A percentile compares a stretch with the other conserved stretches of the same genome.
These are phyloP conservation scores for Furnarius figulus DNA, from an alignment of 2,113 vertebrate genomes.

Conservation along the genomic window DNA sequence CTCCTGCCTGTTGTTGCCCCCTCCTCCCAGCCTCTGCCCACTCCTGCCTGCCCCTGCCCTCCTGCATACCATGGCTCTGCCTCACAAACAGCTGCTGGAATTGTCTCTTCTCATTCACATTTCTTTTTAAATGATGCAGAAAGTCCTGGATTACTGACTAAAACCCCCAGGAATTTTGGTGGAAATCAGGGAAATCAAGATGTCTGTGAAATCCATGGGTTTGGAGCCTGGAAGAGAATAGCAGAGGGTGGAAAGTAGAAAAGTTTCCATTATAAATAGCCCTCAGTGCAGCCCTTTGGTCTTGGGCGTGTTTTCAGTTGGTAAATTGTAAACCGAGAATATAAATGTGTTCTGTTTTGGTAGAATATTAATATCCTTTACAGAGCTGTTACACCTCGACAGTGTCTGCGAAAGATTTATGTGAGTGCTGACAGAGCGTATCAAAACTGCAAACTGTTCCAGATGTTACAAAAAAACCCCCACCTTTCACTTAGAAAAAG, in stretches of 20 bases:
- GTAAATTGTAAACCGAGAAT: conserved; percentile 34
- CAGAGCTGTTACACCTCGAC: conserved; percentile 26
- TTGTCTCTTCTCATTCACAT: neutral
- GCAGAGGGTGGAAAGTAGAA: conserved; percentile 61
- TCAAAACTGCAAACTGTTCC: conserved; percentile 68
- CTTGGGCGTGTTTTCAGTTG: neutral
- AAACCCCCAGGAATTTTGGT: neutral
- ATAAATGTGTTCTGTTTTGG: conserved; percentile 41
- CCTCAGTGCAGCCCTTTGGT: conserved; percentile 45
- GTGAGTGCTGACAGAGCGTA: conserved; percentile 25
- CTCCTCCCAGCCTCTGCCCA: neutral
- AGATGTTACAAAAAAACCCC: conserved; percentile 39
- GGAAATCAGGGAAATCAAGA: neutral
- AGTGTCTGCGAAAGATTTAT: conserved; percentile 32
- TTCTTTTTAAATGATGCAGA: neutral
- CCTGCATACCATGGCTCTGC: neutral
- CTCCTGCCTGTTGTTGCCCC: neutral
- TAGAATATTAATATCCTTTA: conserved; percentile 44
- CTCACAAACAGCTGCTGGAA: neutral
- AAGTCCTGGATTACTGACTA: neutral
- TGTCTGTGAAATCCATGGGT: neutral
- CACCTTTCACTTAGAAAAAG: conserved; percentile 45
- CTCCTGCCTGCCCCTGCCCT: neutral
- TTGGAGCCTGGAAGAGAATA: neutral
- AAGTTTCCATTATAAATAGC: conserved; percentile 42